A percentile compares a stretch with the other conserved stretches of the same genome.
These are phyloP conservation scores for Drosophila nikananu DNA, from an alignment of 1,140 invertebrate species.

Conservation along the genomic window DNA sequence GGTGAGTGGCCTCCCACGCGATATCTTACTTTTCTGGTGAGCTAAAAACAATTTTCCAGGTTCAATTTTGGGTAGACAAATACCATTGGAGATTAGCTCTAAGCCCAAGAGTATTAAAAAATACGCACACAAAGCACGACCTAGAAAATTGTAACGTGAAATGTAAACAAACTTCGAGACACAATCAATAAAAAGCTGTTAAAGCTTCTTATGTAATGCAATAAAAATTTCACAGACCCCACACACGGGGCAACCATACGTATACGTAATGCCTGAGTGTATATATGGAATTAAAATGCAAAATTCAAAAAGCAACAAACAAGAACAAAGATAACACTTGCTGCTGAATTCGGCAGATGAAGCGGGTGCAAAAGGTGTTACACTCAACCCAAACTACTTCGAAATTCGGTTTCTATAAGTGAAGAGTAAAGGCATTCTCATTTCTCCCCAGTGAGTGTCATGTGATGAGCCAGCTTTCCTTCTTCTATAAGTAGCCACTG, in stretches of 20 bases:
- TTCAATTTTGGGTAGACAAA: conserved; percentile 31
- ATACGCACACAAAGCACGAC: neutral
- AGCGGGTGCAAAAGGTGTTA: neutral
- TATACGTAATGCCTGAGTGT: neutral
- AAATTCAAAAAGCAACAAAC: conserved; percentile 32
- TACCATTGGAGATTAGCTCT: conserved; percentile 9
- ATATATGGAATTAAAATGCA: conserved; percentile 53
- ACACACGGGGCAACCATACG: conserved; percentile 1
- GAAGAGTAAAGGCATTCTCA: neutral
- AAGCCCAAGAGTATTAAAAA: conserved; percentile 12
- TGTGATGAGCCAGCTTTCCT: neutral
- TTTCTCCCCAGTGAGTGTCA: neutral
- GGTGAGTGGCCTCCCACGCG: neutral
- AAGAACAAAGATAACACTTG: conserved; percentile 29
- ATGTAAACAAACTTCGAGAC: conserved; percentile 40
- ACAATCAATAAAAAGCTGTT: conserved; percentile 43
- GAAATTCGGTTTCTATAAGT: neutral
- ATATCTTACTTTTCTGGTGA: neutral
- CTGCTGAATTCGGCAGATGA: neutral
- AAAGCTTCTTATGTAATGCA: conserved; percentile 65
- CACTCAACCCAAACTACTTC: neutral
- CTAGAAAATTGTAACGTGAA: conserved; percentile 2
- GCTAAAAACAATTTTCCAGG: conserved; percentile 8
- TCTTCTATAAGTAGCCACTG: neutral
- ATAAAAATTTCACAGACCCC: conserved; percentile 28